Base-by-base conservation (phyloP, 2,113 vertebrate genomes). In the Silurus glanis region DNA sequence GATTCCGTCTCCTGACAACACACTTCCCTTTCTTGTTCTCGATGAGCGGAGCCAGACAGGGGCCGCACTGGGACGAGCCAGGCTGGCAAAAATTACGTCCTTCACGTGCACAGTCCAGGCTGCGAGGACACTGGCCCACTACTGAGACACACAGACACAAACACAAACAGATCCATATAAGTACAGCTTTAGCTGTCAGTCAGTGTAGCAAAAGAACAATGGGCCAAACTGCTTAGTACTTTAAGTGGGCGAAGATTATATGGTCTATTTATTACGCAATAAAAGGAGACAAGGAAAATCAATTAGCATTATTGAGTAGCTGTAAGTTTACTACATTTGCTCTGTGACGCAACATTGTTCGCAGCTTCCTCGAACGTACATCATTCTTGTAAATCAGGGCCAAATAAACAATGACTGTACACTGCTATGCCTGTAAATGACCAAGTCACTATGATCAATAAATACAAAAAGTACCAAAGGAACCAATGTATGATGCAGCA, bases 91-190 rank as follows among this genome's bases (percentile, higher is more conserved):
- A 95, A 72, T 95, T 92, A 0, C 97, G 92, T 61, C 96, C 93
- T 84, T 94, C 93, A 85, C 95, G 94, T 58, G 95, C 94, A 75
- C 97, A 98, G 89, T 97, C 96, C 90, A 98, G 90, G 90, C 94
- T 96, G 78, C 95, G 93, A 0, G 96, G 97, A 86, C 97, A 98
- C 19, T 90, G 82, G 0, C 85, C 93, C 71, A 94, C 95, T 97
- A 93, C 4, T 19, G 13, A 85, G 3, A 62, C 62, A 23, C 28
- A 28, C 25, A 69, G 4, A 69, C 66, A 67, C 66, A 67, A n/a
- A 67, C 61, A 64, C 21, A 64, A 19, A 82, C 8, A 82, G 16
- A 82, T 21, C 64, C 55, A 75, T 75, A 25, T 62, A 64, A 82
- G 9, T 45, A 67, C n/a, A 82, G 64, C 56, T 9, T 23, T 9